Percentiles rank a stretch among this genome's conserved stretches.
Conservation (phyloP, 1,140 invertebrate genomes). For the Euwallacea similis region DNA sequence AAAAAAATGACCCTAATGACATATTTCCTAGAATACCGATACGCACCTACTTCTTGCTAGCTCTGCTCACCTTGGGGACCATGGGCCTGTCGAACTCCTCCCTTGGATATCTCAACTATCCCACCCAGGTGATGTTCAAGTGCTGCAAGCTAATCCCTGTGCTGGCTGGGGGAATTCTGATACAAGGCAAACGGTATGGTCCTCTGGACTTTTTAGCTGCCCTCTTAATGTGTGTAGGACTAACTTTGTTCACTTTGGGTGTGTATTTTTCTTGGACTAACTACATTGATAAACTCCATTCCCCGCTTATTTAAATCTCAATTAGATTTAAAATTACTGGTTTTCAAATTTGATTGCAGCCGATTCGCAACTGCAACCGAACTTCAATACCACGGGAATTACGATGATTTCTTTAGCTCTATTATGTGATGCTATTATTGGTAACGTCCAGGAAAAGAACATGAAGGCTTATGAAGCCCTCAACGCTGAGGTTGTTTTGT, state of each 20-base stretch:
- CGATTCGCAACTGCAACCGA: conserved; percentile 86
- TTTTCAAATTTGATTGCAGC: conserved; percentile 60
- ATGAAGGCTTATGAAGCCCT: conserved; percentile 81
- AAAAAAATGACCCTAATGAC: too few relatives aligned
- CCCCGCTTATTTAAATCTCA: background rate
- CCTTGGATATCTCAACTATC: conserved; percentile 94
- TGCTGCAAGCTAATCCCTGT: conserved; percentile 97
- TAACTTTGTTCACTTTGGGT: conserved; percentile 85
- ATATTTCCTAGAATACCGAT: conserved; percentile 74
- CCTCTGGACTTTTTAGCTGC: conserved; percentile 83
- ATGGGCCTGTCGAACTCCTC: conserved; percentile 96
- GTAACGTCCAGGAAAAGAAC: conserved; percentile 94
- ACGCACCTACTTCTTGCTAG: conserved; percentile 77
- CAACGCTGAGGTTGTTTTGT: conserved; percentile 91
- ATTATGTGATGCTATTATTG: conserved; percentile 90
- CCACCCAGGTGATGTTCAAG: conserved; percentile 92
- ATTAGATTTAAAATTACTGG: background rate
- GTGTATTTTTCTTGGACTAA: conserved; percentile 42
- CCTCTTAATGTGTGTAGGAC: conserved; percentile 84
- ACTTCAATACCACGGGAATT: conserved; percentile 82
- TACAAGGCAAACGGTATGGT: conserved; percentile 87
- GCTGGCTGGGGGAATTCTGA: conserved; percentile 87
- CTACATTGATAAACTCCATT: background rate
- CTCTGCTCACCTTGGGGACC: conserved; percentile 86
- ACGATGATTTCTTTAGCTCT: conserved; percentile 85